These are phyloP conservation scores for Pangasius krempfi DNA, from an alignment of 2,797 vertebrate species.

Conservation along the genomic window DNA sequence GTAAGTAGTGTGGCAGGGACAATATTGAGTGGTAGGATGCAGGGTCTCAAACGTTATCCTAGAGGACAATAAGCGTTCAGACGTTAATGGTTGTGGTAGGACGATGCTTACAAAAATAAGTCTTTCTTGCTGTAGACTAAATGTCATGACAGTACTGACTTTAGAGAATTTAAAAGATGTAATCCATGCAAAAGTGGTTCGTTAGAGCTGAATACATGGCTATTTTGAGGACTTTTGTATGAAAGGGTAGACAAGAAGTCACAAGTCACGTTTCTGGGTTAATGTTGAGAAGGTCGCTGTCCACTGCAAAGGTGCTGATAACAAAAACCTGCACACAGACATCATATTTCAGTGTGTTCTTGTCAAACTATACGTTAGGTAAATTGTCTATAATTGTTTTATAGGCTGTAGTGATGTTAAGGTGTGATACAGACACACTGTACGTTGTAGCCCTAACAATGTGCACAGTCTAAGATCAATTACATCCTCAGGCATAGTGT, in stretches of 20 bases:
- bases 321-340: neutral
- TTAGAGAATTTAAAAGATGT: neutral
- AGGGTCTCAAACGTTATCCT: neutral
- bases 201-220: neutral
- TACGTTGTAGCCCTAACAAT: neutral
- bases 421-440: neutral
- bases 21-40: neutral
- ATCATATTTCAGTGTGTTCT: neutral
- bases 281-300: constrained; percentile 6
- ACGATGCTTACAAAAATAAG: neutral
- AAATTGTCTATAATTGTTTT: neutral
- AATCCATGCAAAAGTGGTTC: neutral
- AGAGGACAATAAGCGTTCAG: neutral
- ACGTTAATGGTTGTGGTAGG: neutral
- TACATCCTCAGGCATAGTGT: neutral
- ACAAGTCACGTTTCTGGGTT: neutral
- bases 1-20: constrained; percentile 1
- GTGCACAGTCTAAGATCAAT: neutral
- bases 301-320: constrained; percentile 42
- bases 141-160: neutral
- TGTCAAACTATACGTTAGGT: neutral
- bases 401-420: neutral
- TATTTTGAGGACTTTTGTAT: neutral
- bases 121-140: neutral
- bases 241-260: neutral